Percentiles rank a stretch among this genome's conserved stretches.
These are phyloP conservation scores for Blastobasis lacticolella DNA, from an alignment of 2,888 invertebrate genomes.

Conservation along the genomic window DNA sequence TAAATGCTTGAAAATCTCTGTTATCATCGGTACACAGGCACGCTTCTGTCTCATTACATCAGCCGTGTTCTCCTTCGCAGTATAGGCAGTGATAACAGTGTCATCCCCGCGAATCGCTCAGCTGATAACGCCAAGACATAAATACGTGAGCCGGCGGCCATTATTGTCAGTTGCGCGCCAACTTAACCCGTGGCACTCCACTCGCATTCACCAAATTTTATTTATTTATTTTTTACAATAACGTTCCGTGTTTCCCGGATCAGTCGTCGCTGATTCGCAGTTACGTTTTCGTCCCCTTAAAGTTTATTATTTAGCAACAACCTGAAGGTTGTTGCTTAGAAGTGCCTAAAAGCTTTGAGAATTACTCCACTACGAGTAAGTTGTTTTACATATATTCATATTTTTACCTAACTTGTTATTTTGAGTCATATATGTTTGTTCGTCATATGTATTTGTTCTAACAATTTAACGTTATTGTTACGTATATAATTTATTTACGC, in stretches of 20 bases:
- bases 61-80: conserved; percentile 10
- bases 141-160: conserved; percentile 28
- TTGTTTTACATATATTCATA: conserved; percentile 7
- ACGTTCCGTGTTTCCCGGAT: conserved; percentile 18
- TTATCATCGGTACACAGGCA: not conserved
- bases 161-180: conserved; percentile 43
- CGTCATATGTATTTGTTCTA: no score
- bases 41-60: conserved; percentile 11
- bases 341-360: conserved; percentile 75
- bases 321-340: conserved; percentile 68
- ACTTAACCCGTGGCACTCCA: conserved; percentile 25
- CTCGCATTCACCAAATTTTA: conserved; percentile 17
- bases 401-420: no score
- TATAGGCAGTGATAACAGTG: conserved; percentile 30
- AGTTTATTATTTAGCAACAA: conserved; percentile 58
- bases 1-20: no score
- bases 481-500: no score
- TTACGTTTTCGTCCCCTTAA: conserved; percentile 19
- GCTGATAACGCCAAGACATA: conserved; percentile 50
- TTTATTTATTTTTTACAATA: not conserved
- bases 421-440: no score
- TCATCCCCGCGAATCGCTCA: conserved; percentile 29
- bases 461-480: no score
- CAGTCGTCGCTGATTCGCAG: conserved; percentile 29
- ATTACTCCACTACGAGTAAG: conserved; percentile 75